Percentiles rank a stretch among this genome's conserved stretches.
phyloP scores from a whole-genome alignment of 2,113 vertebrate genomes.

The Antechinus stuartii region DNA sequence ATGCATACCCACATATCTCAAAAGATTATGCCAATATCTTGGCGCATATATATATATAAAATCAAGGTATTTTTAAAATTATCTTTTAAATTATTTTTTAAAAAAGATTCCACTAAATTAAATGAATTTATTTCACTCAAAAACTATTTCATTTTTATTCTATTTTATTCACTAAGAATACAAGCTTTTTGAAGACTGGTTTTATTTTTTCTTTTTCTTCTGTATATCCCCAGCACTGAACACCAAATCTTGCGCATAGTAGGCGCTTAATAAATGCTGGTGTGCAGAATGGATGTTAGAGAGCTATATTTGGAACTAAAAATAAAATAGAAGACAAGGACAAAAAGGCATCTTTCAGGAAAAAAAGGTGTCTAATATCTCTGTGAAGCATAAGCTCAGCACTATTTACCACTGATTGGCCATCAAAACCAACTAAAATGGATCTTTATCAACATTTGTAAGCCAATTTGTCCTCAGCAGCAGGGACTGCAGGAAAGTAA shows the following conservation, averaged over 20 bases:
- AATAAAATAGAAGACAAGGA: background rate
- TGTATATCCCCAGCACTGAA: background rate
- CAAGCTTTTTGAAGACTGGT: background rate
- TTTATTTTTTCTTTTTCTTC: background rate
- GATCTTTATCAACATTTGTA: slow-evolving; percentile 10
- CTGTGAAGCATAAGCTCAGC: background rate
- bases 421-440: slow-evolving; percentile 1
- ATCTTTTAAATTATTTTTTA: background rate
- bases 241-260: background rate
- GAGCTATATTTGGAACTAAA: background rate
- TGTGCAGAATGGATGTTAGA: background rate
- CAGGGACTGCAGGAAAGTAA: background rate
- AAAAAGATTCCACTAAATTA: background rate
- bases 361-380: background rate
- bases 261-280: background rate
- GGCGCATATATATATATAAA: background rate
- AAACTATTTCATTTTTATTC: background rate
- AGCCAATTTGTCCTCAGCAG: slow-evolving; percentile 9
- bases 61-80: background rate
- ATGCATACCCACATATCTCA: too few relatives aligned
- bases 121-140: background rate
- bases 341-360: background rate
- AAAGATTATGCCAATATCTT: background rate
- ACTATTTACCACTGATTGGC: background rate
- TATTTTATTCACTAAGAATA: background rate